A percentile compares a stretch with the other conserved stretches of the same genome.
Conservation (phyloP, 2,888 invertebrate genomes). For the Rhingia campestris region DNA sequence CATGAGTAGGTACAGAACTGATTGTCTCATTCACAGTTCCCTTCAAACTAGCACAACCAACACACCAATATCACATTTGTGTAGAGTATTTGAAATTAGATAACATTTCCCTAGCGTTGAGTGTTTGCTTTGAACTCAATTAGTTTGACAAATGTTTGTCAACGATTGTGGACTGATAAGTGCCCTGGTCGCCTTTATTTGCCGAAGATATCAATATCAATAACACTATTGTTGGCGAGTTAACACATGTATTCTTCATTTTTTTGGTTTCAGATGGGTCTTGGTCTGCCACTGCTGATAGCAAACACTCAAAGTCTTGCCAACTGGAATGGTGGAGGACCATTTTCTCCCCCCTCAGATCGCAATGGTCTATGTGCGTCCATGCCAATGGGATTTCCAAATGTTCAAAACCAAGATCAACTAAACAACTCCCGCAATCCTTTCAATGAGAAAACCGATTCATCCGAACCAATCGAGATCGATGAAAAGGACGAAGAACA, state of each 20-base stretch:
- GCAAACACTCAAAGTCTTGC: constrained; percentile 79
- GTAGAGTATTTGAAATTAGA: neutral
- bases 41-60: too few relatives aligned
- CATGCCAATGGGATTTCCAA: constrained; percentile 77
- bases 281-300: constrained; percentile 80
- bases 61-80: too few relatives aligned
- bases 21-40: too few relatives aligned
- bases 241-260: neutral
- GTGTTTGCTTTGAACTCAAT: constrained; percentile 15
- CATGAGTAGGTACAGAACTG: too few relatives aligned
- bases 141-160: constrained; percentile 32
- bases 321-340: constrained; percentile 79
- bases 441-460: constrained; percentile 55
- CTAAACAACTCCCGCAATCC: constrained; percentile 43
- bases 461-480: constrained; percentile 59
- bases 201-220: neutral
- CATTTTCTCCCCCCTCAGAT: constrained; percentile 79
- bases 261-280: constrained; percentile 79
- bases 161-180: neutral
- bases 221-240: neutral
- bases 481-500: constrained; percentile 75
- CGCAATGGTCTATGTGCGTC: constrained; percentile 78
- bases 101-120: neutral
- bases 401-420: constrained; percentile 54
- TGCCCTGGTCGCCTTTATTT: neutral